Evolutionary conservation across 1,140 invertebrate species (phyloP).

Genomic region (Maconellicoccus hirsutus): DNA sequence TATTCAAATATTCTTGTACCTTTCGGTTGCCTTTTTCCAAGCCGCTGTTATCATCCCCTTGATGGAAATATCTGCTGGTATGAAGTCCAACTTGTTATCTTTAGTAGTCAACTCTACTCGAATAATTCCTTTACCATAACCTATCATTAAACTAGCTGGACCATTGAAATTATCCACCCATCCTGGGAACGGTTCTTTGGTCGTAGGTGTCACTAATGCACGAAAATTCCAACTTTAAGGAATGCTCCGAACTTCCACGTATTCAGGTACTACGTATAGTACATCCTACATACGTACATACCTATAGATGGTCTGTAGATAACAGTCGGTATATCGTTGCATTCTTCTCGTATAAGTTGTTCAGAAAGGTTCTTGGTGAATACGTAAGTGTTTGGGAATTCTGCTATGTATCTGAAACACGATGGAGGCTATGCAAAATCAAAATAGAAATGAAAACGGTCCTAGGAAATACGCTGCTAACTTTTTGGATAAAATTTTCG

Average conservation of each 20-base stretch:
- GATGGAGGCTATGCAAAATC: too few species aligned
- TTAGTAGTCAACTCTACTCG: slow-evolving; percentile 31
- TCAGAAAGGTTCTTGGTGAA: slow-evolving; percentile 87
- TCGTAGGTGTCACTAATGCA: slow-evolving; percentile 49
- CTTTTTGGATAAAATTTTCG: slow-evolving; percentile 51
- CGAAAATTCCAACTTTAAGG: too few species aligned
- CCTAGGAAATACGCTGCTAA: too few species aligned
- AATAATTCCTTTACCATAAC: slow-evolving; percentile 77
- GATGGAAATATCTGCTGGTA: slow-evolving; percentile 87
- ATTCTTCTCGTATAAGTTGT: too few species aligned
- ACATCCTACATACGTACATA: too few species aligned
- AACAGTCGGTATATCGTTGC: slow-evolving; percentile 71
- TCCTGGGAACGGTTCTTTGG: slow-evolving; percentile 59
- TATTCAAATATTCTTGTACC: too few species aligned
- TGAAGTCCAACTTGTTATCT: slow-evolving; percentile 27
- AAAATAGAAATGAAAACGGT: too few species aligned
- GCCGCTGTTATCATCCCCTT: too few species aligned
- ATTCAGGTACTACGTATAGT: slow-evolving; percentile 29
- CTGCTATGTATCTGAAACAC: slow-evolving; percentile 37
- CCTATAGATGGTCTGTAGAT: slow-evolving; percentile 95
- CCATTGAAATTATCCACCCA: slow-evolving; percentile 98
- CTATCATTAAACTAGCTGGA: slow-evolving; percentile 74
- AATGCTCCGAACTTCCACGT: too few species aligned
- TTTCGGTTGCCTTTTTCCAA: too few species aligned
- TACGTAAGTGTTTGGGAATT: slow-evolving; percentile 82